phyloP scores from a whole-genome alignment of 2,888 invertebrate genomes.

The Agonopterix subpropinquella region DNA sequence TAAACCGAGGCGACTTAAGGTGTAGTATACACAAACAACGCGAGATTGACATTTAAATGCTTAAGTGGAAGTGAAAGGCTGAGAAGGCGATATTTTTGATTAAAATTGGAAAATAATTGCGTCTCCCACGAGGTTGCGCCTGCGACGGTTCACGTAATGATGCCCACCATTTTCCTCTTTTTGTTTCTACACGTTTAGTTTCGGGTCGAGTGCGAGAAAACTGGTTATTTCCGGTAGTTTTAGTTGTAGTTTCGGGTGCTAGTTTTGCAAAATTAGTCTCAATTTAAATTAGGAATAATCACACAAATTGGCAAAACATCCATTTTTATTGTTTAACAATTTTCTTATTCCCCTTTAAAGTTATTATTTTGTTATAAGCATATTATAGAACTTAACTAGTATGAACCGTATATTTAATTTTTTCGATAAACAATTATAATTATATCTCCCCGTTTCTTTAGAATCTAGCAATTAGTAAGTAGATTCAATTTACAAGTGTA shows the following conservation, averaged over 20 bases:
- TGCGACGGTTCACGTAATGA: slow-evolving; percentile 46
- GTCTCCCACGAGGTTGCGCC: slow-evolving; percentile 65
- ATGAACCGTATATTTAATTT: no score
- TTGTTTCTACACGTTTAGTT: slow-evolving; percentile 51
- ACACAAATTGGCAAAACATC: no score
- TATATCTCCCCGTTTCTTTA: not conserved
- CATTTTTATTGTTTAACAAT: no score
- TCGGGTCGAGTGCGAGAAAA: slow-evolving; percentile 42
- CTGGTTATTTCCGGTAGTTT: slow-evolving; percentile 50
- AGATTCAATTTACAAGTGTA: slow-evolving; percentile 26
- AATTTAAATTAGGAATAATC: no score
- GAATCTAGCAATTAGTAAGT: slow-evolving; percentile 11
- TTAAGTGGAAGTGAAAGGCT: slow-evolving; percentile 73
- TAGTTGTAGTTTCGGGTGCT: slow-evolving; percentile 3
- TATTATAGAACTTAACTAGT: no score
- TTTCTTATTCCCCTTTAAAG: no score
- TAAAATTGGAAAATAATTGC: slow-evolving; percentile 76
- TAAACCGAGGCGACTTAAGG: slow-evolving; percentile 31
- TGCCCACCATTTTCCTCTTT: slow-evolving; percentile 31
- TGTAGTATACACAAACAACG: slow-evolving; percentile 35
- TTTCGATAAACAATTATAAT: not conserved
- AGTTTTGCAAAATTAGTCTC: no score
- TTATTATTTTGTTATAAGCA: no score
- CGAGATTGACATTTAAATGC: slow-evolving; percentile 74
- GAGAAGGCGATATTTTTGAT: slow-evolving; percentile 71